A percentile compares a stretch with the other conserved stretches of the same genome.
Evolutionary conservation across 2,113 vertebrate species (phyloP).

Genomic region (Puntigrus tetrazona): DNA sequence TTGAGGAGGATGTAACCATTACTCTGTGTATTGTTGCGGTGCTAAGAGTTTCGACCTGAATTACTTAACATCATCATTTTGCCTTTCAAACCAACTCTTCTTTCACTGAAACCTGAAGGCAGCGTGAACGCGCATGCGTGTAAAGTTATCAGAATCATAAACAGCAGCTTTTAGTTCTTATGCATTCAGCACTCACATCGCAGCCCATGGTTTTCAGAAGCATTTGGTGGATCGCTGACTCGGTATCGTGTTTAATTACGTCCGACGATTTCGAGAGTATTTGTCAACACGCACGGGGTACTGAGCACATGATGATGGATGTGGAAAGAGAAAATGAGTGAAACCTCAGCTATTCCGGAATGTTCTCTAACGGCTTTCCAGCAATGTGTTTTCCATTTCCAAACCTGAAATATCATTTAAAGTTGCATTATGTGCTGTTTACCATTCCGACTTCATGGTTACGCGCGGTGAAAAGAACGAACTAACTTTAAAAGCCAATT

Average conservation of each 20-base stretch:
- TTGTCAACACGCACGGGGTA: background rate
- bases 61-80: background rate
- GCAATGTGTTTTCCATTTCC: slow-evolving; percentile 13
- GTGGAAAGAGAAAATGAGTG: slow-evolving; percentile 20
- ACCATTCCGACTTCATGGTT: background rate
- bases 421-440: background rate
- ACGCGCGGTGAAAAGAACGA: background rate
- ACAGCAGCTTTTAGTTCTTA: background rate
- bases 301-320: slow-evolving; percentile 22
- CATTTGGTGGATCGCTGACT: background rate
- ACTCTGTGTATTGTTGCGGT: background rate
- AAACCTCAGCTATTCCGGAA: slow-evolving; percentile 28
- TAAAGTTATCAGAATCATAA: background rate
- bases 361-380: background rate
- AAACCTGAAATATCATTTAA: background rate
- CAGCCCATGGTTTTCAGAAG: background rate
- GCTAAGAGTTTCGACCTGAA: background rate
- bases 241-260: background rate
- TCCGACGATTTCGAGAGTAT: background rate
- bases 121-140: too few species aligned
- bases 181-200: background rate
- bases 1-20: too few species aligned
- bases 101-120: background rate
- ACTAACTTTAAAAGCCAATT: background rate
- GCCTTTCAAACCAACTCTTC: background rate